phyloP scores from a whole-genome alignment of 2,797 vertebrate genomes.

The Brachyrhaphis roseni region DNA sequence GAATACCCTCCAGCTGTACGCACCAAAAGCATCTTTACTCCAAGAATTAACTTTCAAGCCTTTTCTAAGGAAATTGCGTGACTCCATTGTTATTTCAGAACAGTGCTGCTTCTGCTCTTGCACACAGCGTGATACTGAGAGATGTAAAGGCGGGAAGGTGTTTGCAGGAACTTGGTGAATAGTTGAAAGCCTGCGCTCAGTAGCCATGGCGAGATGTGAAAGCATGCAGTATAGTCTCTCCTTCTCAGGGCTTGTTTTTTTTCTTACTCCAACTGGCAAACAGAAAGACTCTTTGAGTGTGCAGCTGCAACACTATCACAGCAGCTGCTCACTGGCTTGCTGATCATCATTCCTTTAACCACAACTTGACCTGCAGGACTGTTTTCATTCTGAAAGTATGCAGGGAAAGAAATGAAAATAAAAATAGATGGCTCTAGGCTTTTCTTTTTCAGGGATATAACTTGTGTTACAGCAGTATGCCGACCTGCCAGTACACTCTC shows the following conservation, averaged over 20 bases:
- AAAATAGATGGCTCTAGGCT: not conserved
- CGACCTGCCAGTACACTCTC: not conserved
- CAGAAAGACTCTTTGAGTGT: conserved; percentile 68
- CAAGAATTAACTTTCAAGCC: not conserved
- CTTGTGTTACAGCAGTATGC: not conserved
- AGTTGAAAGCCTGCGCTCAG: conserved; percentile 32
- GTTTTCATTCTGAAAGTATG: conserved; percentile 21
- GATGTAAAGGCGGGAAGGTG: conserved; percentile 5
- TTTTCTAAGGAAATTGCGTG: not conserved
- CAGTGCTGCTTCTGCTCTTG: not conserved
- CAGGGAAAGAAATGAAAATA: conserved; percentile 19
- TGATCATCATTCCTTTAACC: conserved; percentile 39
- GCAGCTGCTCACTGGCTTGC: conserved; percentile 42
- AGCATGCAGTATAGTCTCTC: conserved; percentile 32
- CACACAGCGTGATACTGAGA: not conserved
- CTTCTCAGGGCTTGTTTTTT: conserved; percentile 38
- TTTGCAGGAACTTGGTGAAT: conserved; percentile 34
- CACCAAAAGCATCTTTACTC: conserved; percentile 20
- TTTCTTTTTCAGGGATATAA: conserved; percentile 12
- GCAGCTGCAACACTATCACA: conserved; percentile 63
- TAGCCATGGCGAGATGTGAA: conserved; percentile 55
- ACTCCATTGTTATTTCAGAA: not conserved
- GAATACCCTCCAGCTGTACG: conserved; percentile 2
- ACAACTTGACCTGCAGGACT: conserved; percentile 24
- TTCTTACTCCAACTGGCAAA: conserved; percentile 38